phyloP scores from a whole-genome alignment of 2,888 invertebrate genomes.

The Scaptomyza caliginosa region DNA sequence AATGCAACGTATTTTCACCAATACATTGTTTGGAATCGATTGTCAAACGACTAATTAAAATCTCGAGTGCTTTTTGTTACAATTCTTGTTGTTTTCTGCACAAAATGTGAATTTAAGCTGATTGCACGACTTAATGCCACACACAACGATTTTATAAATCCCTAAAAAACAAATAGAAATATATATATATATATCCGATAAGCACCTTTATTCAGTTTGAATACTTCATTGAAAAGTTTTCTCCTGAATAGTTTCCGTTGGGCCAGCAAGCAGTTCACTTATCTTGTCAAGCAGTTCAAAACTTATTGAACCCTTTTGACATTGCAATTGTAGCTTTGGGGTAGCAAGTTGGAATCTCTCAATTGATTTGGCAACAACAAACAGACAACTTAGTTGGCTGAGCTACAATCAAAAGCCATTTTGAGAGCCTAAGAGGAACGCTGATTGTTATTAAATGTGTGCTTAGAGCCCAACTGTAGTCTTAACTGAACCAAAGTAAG shows the following conservation, averaged over 20 bases:
- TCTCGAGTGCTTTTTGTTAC: too few relatives aligned
- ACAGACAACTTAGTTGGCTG: neutral
- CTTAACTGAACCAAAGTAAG: neutral
- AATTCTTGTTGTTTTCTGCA: too few relatives aligned
- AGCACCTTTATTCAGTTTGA: neutral
- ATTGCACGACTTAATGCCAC: neutral
- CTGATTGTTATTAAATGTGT: neutral
- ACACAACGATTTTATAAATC: neutral
- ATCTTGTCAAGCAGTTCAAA: neutral
- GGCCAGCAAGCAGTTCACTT: neutral
- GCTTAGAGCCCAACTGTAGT: neutral
- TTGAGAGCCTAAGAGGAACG: neutral
- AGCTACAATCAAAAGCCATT: neutral
- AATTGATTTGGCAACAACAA: neutral
- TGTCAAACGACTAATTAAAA: slow-evolving; percentile 4
- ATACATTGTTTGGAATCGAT: neutral
- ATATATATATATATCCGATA: neutral
- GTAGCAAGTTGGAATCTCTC: neutral
- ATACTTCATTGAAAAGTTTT: neutral
- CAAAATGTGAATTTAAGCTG: neutral
- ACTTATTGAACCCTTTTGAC: neutral
- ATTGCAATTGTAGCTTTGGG: neutral
- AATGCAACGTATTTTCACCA: neutral
- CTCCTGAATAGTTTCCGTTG: too few relatives aligned
- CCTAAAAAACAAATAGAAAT: neutral